phyloP scores from a whole-genome alignment of 2,113 vertebrate species.

The Prunella himalayana region DNA sequence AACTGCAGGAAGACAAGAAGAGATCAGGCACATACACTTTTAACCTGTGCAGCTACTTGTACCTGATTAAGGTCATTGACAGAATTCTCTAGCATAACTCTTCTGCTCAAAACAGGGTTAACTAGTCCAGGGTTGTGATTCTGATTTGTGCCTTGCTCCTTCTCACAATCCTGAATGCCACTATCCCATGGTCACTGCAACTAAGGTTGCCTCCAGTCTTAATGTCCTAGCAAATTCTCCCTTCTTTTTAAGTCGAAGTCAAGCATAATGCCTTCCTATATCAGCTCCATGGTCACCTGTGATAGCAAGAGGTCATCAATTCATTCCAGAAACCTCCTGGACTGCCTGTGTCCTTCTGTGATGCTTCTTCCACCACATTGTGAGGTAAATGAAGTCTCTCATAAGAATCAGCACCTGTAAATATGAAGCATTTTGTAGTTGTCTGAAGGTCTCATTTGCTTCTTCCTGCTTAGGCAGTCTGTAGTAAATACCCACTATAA shows the following conservation, averaged over 20 bases:
- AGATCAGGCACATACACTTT: background rate
- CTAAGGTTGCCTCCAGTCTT: background rate
- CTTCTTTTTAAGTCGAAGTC: background rate
- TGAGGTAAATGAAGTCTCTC: background rate
- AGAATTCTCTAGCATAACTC: background rate
- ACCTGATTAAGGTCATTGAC: background rate
- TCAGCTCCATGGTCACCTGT: background rate
- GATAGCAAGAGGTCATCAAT: background rate
- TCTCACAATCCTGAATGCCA: background rate
- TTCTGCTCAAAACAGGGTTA: background rate
- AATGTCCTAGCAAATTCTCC: background rate
- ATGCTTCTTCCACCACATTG: background rate
- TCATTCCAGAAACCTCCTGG: background rate
- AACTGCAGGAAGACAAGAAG: background rate
- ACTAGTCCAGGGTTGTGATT: background rate
- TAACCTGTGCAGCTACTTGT: background rate
- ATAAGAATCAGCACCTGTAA: background rate
- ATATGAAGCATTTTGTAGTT: background rate
- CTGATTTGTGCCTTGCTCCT: background rate
- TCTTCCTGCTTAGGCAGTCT: background rate
- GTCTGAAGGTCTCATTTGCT: background rate
- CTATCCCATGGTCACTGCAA: background rate
- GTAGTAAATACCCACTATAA: background rate
- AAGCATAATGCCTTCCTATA: background rate
- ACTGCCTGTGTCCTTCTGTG: background rate